These are phyloP conservation scores for Aphidius colemani DNA, from an alignment of 2,888 invertebrate genomes.

Conservation along the genomic window DNA sequence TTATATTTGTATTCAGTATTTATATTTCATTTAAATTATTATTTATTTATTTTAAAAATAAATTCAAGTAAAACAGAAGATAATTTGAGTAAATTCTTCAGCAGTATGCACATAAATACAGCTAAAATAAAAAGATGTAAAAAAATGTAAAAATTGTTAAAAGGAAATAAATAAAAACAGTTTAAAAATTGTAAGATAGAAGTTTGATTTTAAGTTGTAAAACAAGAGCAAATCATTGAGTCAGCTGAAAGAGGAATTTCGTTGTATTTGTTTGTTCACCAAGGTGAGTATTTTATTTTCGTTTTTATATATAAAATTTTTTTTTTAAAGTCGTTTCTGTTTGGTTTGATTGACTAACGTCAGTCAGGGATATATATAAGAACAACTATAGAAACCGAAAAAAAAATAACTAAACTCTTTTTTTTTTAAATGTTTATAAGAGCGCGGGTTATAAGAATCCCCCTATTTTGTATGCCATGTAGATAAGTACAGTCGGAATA, in stretches of 20 bases:
- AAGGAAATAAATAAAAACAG: too few species aligned
- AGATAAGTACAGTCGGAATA: conserved; percentile 53
- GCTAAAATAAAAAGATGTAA: too few species aligned
- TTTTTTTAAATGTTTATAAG: not conserved
- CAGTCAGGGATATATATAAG: conserved; percentile 43
- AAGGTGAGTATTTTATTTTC: conserved; percentile 55
- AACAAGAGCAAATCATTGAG: conserved; percentile 33
- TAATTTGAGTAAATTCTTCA: too few species aligned
- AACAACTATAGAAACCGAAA: conserved; percentile 34
- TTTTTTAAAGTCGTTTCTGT: not conserved
- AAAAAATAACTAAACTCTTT: not conserved
- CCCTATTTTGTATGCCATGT: conserved; percentile 58
- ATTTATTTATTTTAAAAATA: too few species aligned
- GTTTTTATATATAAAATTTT: conserved; percentile 27
- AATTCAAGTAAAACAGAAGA: too few species aligned
- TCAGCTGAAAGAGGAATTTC: conserved; percentile 33
- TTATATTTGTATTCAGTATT: too few species aligned
- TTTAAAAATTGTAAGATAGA: not conserved
- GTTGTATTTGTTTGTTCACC: conserved; percentile 40
- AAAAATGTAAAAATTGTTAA: not conserved
- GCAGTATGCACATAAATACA: too few species aligned
- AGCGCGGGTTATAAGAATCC: conserved; percentile 39
- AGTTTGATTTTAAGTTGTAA: not conserved
- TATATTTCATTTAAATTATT: too few species aligned
- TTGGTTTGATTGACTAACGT: conserved; percentile 58